Evolutionary conservation across 2,888 invertebrate genomes (phyloP).

Genomic region (Julus scandinavius): DNA sequence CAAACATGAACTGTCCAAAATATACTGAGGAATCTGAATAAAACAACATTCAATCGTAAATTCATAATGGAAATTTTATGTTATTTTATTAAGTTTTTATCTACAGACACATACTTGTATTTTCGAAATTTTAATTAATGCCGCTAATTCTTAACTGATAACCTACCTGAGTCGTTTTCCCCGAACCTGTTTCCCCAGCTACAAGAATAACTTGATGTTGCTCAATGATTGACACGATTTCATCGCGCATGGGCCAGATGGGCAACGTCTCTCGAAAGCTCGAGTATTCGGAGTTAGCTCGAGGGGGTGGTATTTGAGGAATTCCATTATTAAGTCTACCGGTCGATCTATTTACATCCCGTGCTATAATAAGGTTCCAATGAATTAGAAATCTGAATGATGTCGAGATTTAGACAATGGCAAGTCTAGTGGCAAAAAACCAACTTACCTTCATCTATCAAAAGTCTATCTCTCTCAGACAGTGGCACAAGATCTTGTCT

Average conservation of each 20-base stretch:
- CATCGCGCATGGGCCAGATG: slow-evolving; percentile 74
- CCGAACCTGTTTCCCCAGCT: slow-evolving; percentile 84
- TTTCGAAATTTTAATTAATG: too few relatives aligned
- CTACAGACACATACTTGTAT: too few relatives aligned
- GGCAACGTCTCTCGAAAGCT: slow-evolving; percentile 74
- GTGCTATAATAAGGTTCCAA: slow-evolving; percentile 48
- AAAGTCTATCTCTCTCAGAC: slow-evolving; percentile 74
- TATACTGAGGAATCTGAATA: slow-evolving; percentile 87
- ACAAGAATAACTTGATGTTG: slow-evolving; percentile 75
- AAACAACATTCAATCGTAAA: slow-evolving; percentile 40
- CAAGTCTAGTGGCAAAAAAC: background rate
- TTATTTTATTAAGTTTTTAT: background rate
- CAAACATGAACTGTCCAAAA: slow-evolving; percentile 79
- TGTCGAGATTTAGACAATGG: background rate
- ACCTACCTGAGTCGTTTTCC: slow-evolving; percentile 88
- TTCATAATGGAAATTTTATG: background rate
- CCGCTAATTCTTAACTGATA: background rate
- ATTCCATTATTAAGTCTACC: slow-evolving; percentile 77
- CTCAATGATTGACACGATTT: slow-evolving; percentile 75
- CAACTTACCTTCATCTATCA: slow-evolving; percentile 70
- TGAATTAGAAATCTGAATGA: background rate
- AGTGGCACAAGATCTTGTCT: slow-evolving; percentile 77
- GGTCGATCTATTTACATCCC: slow-evolving; percentile 70
- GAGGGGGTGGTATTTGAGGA: slow-evolving; percentile 73
- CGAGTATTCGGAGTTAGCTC: slow-evolving; percentile 63